Percentiles rank a stretch among this genome's conserved stretches.
phyloP scores from a whole-genome alignment of 2,888 invertebrate genomes.

The Stictocephala bisonia region DNA sequence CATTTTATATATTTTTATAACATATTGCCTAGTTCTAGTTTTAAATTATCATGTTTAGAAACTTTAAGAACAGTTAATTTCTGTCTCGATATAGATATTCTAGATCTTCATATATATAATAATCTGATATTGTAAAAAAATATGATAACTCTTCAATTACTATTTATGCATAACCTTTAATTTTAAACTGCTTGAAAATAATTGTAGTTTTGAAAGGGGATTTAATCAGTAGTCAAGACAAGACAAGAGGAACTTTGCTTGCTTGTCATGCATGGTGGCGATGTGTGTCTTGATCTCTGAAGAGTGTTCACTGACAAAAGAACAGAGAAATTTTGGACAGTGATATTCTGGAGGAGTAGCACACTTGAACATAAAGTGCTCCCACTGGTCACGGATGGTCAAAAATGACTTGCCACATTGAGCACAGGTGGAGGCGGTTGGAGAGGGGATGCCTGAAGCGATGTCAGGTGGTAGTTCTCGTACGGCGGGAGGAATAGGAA shows the following conservation, averaged over 20 bases:
- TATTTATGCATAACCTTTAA: too few species aligned
- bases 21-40: too few species aligned
- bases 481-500: too few species aligned
- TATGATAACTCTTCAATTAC: too few species aligned
- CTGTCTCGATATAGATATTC: too few species aligned
- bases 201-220: too few species aligned
- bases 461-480: background rate
- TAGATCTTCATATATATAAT: too few species aligned
- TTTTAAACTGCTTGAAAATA: too few species aligned
- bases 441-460: background rate
- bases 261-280: slow-evolving; percentile 26
- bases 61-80: too few species aligned
- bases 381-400: slow-evolving; percentile 21
- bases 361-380: slow-evolving; percentile 32
- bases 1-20: too few species aligned
- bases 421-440: slow-evolving; percentile 5
- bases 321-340: slow-evolving; percentile 32
- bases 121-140: too few species aligned
- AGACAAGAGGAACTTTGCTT: slow-evolving; percentile 28
- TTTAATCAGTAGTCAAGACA: slow-evolving; percentile 26
- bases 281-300: slow-evolving; percentile 26
- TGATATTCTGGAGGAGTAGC: slow-evolving; percentile 3
- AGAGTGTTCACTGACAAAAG: slow-evolving; percentile 34
- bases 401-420: slow-evolving; percentile 17
- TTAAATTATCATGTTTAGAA: too few species aligned